Conservation (phyloP, 2,113 vertebrate genomes). For the Seriola aureovittata region DNA sequence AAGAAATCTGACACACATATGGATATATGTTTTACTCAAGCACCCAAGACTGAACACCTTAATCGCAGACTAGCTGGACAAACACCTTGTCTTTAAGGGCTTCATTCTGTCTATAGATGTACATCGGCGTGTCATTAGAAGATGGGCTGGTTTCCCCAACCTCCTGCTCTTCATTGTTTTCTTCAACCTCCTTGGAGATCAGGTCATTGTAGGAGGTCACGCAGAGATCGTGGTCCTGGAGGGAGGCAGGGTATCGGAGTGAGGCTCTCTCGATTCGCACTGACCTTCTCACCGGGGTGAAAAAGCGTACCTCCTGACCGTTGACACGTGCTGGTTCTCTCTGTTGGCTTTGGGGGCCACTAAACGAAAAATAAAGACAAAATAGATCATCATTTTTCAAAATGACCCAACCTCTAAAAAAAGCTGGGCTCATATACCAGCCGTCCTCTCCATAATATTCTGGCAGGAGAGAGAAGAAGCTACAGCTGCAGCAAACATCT, state of each 20-base stretch:
- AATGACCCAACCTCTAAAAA: too few relatives aligned
- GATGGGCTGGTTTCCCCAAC: not conserved
- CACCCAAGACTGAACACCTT: not conserved
- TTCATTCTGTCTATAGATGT: slow-evolving; percentile 85
- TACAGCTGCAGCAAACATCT: too few relatives aligned
- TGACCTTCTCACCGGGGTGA: slow-evolving; percentile 85
- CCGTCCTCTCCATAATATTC: too few relatives aligned
- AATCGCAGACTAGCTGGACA: slow-evolving; percentile 64
- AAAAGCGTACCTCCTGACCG: slow-evolving; percentile 83
- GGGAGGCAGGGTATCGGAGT: slow-evolving; percentile 60
- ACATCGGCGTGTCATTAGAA: slow-evolving; percentile 46
- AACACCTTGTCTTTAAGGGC: slow-evolving; percentile 78
- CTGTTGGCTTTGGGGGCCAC: slow-evolving; percentile 68
- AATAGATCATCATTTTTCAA: too few relatives aligned
- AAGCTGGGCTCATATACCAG: too few relatives aligned
- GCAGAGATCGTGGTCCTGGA: slow-evolving; percentile 85
- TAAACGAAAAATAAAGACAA: slow-evolving; percentile 25
- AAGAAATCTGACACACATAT: not conserved
- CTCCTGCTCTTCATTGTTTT: not conserved
- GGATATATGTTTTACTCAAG: not conserved
- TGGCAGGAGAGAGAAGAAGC: too few relatives aligned
- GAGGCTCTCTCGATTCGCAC: slow-evolving; percentile 80
- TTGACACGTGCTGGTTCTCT: slow-evolving; percentile 57
- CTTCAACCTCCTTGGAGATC: slow-evolving; percentile 56
- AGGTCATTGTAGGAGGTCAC: slow-evolving; percentile 81